These are phyloP conservation scores for Oconnorella tubifera DNA, from an alignment of 2,888 invertebrate genomes.

Conservation along the genomic window DNA sequence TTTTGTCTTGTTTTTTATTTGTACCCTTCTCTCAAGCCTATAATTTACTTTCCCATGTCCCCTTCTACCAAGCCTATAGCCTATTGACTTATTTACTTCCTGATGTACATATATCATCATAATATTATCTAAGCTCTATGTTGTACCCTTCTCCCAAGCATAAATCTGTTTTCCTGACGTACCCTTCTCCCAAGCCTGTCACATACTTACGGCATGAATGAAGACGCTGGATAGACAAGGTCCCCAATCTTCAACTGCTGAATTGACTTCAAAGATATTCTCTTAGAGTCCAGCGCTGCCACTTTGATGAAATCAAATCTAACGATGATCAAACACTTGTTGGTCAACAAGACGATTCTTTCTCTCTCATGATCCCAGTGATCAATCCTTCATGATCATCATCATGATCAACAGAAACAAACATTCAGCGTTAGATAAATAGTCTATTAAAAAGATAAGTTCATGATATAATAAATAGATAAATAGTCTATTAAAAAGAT, in stretches of 20 bases:
- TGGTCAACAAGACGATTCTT: constrained; percentile 71
- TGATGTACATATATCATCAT: no score
- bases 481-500: constrained; percentile 5
- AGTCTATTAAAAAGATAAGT: background rate
- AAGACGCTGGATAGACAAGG: constrained; percentile 74
- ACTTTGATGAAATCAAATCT: constrained; percentile 76
- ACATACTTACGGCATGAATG: constrained; percentile 83
- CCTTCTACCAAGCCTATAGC: no score
- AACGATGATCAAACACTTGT: constrained; percentile 69
- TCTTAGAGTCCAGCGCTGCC: constrained; percentile 62
- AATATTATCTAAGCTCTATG: no score
- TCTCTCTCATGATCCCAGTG: constrained; percentile 84
- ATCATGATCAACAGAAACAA: no score
- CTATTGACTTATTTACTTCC: no score
- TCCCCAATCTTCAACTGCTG: constrained; percentile 74
- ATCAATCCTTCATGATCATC: constrained; percentile 75
- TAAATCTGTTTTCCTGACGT: no score
- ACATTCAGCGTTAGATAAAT: background rate
- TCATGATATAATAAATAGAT: no score
- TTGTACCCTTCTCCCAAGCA: no score
- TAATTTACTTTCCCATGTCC: no score
- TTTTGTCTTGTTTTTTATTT: no score
- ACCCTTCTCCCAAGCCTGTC: no score
- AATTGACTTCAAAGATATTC: constrained; percentile 67
- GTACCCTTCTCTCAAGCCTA: no score